These are phyloP conservation scores for Ophion costatus DNA, from an alignment of 2,888 invertebrate species.

Conservation along the genomic window DNA sequence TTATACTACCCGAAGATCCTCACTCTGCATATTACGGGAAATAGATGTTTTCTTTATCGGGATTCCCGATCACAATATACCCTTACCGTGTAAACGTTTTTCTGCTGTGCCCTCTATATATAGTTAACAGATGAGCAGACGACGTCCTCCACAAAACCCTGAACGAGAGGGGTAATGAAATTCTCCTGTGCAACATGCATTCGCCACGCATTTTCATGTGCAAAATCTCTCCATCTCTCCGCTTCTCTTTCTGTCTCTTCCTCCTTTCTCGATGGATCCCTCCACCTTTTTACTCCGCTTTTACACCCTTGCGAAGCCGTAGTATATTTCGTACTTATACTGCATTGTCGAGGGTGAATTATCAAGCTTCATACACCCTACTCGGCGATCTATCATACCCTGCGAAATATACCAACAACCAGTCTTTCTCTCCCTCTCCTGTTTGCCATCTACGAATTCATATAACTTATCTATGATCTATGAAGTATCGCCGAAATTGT, in stretches of 20 bases:
- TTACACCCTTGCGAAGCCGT: slow-evolving; percentile 18
- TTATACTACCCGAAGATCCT: slow-evolving; percentile 22
- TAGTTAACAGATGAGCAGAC: slow-evolving; percentile 7
- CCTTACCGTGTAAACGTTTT: slow-evolving; percentile 9
- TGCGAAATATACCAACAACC: neutral
- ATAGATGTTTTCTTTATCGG: slow-evolving; percentile 18
- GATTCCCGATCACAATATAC: neutral
- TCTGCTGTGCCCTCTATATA: neutral
- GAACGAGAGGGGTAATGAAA: slow-evolving; percentile 73
- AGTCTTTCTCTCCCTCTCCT: slow-evolving; percentile 60
- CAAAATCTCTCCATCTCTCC: slow-evolving; percentile 3
- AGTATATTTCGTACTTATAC: slow-evolving; percentile 35
- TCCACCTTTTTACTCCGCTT: slow-evolving; percentile 9
- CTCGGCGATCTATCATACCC: slow-evolving; percentile 43
- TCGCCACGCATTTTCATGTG: slow-evolving; percentile 50
- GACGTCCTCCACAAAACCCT: slow-evolving; percentile 22
- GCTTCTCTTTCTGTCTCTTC: slow-evolving; percentile 24
- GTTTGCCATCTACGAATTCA: slow-evolving; percentile 77
- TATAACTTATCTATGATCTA: slow-evolving; percentile 78
- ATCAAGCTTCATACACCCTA: slow-evolving; percentile 51
- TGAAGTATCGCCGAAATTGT: slow-evolving; percentile 49
- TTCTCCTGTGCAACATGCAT: slow-evolving; percentile 65
- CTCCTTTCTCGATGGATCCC: slow-evolving; percentile 5
- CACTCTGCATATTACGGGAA: neutral
- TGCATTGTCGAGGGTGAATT: slow-evolving; percentile 50